A percentile compares a stretch with the other conserved stretches of the same genome.
phyloP scores from a whole-genome alignment of 2,113 vertebrate species.

The Synchiropus splendidus region DNA sequence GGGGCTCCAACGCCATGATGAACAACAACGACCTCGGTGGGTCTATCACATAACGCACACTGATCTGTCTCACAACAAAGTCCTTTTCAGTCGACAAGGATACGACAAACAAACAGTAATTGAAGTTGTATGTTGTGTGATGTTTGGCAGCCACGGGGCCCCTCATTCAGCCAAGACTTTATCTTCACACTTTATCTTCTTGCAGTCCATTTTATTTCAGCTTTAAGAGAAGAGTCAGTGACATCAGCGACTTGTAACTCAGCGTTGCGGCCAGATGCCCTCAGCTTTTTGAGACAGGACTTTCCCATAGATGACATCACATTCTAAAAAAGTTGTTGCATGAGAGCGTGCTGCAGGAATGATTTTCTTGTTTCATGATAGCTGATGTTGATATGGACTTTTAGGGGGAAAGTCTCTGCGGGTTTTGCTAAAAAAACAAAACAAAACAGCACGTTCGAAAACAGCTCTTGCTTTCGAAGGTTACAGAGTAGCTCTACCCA shows the following conservation, averaged over 20 bases:
- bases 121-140: slow-evolving; percentile 22
- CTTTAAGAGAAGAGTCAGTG: slow-evolving; percentile 23
- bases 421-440: too few relatives aligned
- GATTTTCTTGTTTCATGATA: neutral
- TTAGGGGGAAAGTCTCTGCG: too few relatives aligned
- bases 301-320: slow-evolving; percentile 47
- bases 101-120: neutral
- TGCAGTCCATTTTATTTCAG: slow-evolving; percentile 28
- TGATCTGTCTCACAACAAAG: neutral
- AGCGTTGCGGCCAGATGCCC: slow-evolving; percentile 16
- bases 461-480: too few relatives aligned
- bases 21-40: slow-evolving; percentile 95
- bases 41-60: slow-evolving; percentile 23
- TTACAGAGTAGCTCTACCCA: too few relatives aligned
- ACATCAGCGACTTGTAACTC: slow-evolving; percentile 35
- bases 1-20: slow-evolving; percentile 95
- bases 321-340: slow-evolving; percentile 17
- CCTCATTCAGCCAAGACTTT: slow-evolving; percentile 17
- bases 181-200: slow-evolving; percentile 40
- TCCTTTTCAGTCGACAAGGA: neutral
- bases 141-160: neutral
- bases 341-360: slow-evolving; percentile 5
- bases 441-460: too few relatives aligned
- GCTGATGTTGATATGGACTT: too few relatives aligned
- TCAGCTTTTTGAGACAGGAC: slow-evolving; percentile 38